phyloP scores from a whole-genome alignment of 1,140 invertebrate genomes.

The Drosophila funebris region DNA sequence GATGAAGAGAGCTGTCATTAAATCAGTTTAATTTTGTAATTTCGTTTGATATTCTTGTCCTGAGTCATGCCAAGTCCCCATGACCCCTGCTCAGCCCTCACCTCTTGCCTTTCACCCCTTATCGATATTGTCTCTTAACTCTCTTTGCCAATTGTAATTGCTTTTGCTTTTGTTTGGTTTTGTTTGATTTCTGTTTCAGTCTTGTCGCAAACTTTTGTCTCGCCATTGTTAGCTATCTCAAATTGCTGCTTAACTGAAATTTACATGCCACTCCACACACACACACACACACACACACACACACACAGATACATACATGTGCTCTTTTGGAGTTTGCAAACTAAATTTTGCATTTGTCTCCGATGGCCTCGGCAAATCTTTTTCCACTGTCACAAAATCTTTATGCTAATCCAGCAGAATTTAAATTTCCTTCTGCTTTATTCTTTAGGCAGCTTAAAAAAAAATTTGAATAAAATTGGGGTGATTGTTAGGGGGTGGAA shows the following conservation, averaged over 20 bases:
- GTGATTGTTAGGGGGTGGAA: not conserved
- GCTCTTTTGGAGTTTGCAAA: constrained; percentile 61
- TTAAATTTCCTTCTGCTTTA: constrained; percentile 21
- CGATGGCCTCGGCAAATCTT: constrained; percentile 11
- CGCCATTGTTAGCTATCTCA: constrained; percentile 58
- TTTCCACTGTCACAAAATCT: constrained; percentile 33
- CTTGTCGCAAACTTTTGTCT: constrained; percentile 61
- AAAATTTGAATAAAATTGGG: constrained; percentile 5
- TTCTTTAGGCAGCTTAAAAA: constrained; percentile 2
- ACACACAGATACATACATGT: constrained; percentile 1
- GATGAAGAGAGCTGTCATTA: constrained; percentile 50
- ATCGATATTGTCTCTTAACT: no score
- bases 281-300: constrained; percentile 10
- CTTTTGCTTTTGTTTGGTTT: constrained; percentile 69
- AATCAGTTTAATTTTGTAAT: constrained; percentile 78
- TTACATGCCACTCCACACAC: constrained; percentile 39
- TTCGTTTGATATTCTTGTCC: constrained; percentile 74
- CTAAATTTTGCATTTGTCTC: constrained; percentile 63
- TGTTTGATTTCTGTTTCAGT: constrained; percentile 64
- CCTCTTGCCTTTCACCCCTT: not conserved
- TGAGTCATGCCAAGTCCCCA: not conserved
- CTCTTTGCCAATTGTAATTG: constrained; percentile 60
- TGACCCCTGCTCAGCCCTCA: not conserved
- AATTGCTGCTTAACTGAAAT: constrained; percentile 66
- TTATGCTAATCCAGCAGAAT: constrained; percentile 58